Conservation (phyloP, 1,140 invertebrate species). For the Lethrus apterus region DNA sequence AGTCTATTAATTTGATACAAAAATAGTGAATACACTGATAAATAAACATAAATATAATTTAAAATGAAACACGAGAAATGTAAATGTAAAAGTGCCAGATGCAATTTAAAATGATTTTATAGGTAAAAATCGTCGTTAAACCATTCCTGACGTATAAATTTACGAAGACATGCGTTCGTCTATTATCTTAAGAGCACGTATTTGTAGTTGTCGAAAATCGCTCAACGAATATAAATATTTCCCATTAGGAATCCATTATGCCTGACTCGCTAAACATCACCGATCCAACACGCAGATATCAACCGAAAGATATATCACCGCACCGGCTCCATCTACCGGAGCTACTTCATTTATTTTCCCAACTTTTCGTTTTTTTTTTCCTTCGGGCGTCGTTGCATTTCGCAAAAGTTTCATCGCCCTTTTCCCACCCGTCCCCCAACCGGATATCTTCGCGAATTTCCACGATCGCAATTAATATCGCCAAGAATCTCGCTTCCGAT, state of each 20-base stretch:
- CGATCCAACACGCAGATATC: neutral
- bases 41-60: no score
- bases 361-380: conserved; percentile 6
- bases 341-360: conserved; percentile 3
- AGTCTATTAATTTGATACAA: no score
- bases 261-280: neutral
- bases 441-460: no score
- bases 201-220: conserved; percentile 7
- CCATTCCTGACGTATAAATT: neutral
- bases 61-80: no score
- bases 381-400: neutral
- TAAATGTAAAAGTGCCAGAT: no score
- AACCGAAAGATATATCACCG: neutral
- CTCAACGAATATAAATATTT: neutral
- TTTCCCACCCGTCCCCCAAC: no score
- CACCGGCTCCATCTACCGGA: no score
- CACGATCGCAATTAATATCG: conserved; percentile 5
- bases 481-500: conserved; percentile 2
- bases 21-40: no score
- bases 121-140: conserved; percentile 5
- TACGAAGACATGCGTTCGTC: conserved; percentile 1
- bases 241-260: conserved; percentile 1
- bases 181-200: conserved; percentile 6
- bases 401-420: no score
- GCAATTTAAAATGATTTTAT: conserved; percentile 1